A percentile compares a stretch with the other conserved stretches of the same genome.
phyloP scores from a whole-genome alignment of 2,888 invertebrate species.

The Trichacis sp. region DNA sequence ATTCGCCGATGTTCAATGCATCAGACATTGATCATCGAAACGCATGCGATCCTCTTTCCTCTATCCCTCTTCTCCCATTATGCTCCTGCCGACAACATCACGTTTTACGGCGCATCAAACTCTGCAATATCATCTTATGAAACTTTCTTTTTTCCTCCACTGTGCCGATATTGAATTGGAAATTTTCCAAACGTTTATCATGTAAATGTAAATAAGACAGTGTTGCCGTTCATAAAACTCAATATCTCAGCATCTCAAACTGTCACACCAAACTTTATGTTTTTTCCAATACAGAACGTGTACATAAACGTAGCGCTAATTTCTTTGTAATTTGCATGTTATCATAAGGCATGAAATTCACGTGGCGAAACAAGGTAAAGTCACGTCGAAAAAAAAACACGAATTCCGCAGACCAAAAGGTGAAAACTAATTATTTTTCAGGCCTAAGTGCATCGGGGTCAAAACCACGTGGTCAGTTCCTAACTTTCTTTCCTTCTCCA shows the following conservation, averaged over 20 bases:
- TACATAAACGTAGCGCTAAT: neutral
- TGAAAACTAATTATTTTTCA: neutral
- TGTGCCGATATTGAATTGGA: neutral
- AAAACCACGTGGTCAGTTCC: too few species aligned
- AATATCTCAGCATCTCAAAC: neutral
- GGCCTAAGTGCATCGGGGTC: neutral
- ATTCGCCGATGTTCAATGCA: neutral
- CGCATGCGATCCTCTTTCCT: neutral
- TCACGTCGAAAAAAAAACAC: neutral
- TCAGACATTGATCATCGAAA: conserved; percentile 1
- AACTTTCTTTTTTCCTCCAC: neutral
- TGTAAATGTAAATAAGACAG: neutral
- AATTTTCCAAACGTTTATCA: neutral
- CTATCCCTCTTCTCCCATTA: neutral
- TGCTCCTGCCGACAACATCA: neutral
- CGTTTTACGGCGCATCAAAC: conserved; percentile 3
- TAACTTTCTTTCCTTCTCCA: too few species aligned
- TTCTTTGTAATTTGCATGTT: neutral
- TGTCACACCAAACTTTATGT: neutral
- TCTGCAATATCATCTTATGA: neutral
- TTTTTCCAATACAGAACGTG: neutral
- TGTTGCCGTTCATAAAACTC: neutral
- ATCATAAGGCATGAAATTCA: neutral
- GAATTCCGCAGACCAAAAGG: too few species aligned
- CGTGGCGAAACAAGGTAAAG: neutral